These are phyloP conservation scores for Sebastes nivosus DNA, from an alignment of 2,797 vertebrate species.

Conservation along the genomic window DNA sequence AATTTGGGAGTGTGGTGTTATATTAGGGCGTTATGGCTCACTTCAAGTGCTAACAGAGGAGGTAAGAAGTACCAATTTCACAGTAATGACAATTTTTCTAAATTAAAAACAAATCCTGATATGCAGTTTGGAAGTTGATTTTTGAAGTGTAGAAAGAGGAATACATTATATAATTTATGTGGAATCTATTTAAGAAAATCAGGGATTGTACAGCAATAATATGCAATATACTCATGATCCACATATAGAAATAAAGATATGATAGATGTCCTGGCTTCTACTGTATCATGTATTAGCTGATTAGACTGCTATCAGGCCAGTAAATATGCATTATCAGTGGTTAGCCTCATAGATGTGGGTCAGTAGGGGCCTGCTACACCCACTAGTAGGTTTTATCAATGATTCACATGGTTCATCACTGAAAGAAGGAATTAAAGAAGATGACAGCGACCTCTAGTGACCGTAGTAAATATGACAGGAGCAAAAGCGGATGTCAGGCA, in stretches of 20 bases:
- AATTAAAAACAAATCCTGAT: neutral
- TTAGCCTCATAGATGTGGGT: too few species aligned
- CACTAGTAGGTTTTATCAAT: too few species aligned
- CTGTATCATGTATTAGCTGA: too few species aligned
- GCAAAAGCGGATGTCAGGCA: too few species aligned
- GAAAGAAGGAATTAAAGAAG: too few species aligned
- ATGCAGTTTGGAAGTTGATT: neutral
- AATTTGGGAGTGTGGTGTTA: neutral
- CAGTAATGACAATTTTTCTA: neutral
- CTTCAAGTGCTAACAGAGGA: neutral
- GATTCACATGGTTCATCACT: too few species aligned
- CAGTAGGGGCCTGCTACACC: too few species aligned
- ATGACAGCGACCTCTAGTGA: too few species aligned
- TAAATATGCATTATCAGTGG: too few species aligned
- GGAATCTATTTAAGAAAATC: neutral
- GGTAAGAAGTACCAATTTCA: neutral
- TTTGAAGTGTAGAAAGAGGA: neutral
- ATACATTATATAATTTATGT: neutral
- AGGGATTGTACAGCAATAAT: neutral
- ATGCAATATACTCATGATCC: neutral
- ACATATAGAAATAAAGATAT: neutral
- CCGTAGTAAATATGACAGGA: too few species aligned
- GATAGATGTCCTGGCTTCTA: too few species aligned
- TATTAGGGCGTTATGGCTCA: neutral
- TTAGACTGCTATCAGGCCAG: too few species aligned